phyloP scores from a whole-genome alignment of 2,113 vertebrate genomes.

The Petroica traversi region DNA sequence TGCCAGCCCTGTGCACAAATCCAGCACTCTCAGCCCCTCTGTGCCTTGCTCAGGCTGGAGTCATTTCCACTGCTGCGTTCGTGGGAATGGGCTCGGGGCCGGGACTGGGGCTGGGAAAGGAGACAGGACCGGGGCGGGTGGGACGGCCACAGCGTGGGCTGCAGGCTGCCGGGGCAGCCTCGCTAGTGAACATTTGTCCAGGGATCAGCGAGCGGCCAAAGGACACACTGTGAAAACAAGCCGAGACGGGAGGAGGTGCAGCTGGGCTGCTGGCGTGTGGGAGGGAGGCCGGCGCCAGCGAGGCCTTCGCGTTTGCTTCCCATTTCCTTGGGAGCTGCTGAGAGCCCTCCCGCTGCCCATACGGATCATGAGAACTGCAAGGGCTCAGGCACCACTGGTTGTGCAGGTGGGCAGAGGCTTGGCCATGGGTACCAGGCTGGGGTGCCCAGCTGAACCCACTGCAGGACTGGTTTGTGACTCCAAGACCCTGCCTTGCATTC shows the following conservation, averaged over 20 bases:
- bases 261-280: conserved; percentile 6
- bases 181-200: background rate
- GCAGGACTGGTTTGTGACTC: background rate
- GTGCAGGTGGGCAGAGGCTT: background rate
- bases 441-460: rapidly evolving
- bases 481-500: background rate
- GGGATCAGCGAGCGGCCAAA: background rate
- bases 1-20: background rate
- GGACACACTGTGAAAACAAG: background rate
- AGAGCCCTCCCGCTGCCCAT: rapidly evolving
- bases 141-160: background rate
- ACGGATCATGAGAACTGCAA: background rate
- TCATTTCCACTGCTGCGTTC: background rate
- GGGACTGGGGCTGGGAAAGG: background rate
- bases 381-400: background rate
- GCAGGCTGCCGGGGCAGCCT: background rate
- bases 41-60: background rate
- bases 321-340: background rate
- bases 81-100: background rate
- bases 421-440: background rate
- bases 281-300: background rate
- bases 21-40: background rate
- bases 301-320: background rate
- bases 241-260: background rate
- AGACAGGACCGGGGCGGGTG: background rate